These are phyloP conservation scores for Macquaria ambigua DNA, from an alignment of 2,113 vertebrate species.

Conservation along the genomic window DNA sequence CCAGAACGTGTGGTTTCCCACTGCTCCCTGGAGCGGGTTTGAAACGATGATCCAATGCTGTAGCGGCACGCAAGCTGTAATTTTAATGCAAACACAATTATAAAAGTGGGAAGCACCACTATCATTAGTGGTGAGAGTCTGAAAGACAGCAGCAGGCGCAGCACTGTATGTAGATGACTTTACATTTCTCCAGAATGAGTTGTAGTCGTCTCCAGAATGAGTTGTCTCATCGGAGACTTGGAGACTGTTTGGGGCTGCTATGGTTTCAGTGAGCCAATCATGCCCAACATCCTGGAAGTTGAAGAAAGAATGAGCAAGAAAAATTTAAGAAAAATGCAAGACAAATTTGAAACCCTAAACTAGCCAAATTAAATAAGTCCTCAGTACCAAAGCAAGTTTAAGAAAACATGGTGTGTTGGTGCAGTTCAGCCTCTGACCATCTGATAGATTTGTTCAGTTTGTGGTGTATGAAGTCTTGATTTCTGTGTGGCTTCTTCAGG, in stretches of 20 bases:
- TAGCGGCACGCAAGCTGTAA: constrained; percentile 72
- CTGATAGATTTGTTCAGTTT: constrained; percentile 29
- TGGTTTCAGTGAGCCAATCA: constrained; percentile 55
- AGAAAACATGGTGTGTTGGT: constrained; percentile 65
- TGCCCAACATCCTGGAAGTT: constrained; percentile 48
- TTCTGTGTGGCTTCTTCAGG: constrained; percentile 27
- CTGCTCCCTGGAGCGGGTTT: constrained; percentile 50
- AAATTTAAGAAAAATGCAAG: constrained; percentile 43
- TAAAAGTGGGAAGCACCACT: constrained; percentile 71
- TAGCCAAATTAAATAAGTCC: constrained; percentile 48
- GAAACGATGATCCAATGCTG: constrained; percentile 61
- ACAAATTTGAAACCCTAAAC: constrained; percentile 36
- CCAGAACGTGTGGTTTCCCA: constrained; percentile 65
- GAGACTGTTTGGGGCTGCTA: constrained; percentile 38
- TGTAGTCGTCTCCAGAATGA: constrained; percentile 32
- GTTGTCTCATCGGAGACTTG: constrained; percentile 37
- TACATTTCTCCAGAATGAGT: constrained; percentile 42
- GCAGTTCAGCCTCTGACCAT: constrained; percentile 18
- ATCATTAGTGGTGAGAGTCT: constrained; percentile 76
- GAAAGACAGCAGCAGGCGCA: constrained; percentile 51
- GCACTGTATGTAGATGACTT: constrained; percentile 42
- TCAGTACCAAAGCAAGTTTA: constrained; percentile 54
- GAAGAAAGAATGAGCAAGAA: constrained; percentile 40
- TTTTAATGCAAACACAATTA: constrained; percentile 78
- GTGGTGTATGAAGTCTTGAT: constrained; percentile 3